phyloP scores from a whole-genome alignment of 2,888 invertebrate genomes.

The Eudasyphora cyanicolor region DNA sequence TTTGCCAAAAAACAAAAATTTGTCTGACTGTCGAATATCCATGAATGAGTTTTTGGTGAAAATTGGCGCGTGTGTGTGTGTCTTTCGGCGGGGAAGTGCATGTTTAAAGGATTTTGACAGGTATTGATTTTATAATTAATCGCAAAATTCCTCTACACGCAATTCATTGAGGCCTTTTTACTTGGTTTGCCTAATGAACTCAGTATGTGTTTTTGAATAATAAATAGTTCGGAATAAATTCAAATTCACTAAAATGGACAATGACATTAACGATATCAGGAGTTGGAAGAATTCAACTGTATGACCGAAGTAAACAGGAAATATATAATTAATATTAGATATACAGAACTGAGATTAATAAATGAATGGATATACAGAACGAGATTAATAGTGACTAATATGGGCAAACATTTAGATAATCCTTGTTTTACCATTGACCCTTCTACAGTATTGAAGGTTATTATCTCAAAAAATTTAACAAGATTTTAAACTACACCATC shows the following conservation, averaged over 20 bases:
- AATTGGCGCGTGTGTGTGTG: background rate
- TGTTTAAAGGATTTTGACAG: slow-evolving; percentile 25
- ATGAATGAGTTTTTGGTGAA: slow-evolving; percentile 38
- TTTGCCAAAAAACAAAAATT: slow-evolving; percentile 41
- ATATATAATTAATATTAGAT: no score
- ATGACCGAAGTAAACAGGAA: no score
- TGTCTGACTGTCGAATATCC: slow-evolving; percentile 9
- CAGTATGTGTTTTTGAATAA: background rate
- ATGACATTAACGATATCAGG: no score
- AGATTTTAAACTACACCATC: no score
- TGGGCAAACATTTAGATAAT: no score
- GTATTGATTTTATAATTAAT: slow-evolving; percentile 36
- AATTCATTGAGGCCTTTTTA: background rate
- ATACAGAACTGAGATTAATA: no score
- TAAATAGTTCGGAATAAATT: background rate
- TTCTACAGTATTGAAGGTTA: no score
- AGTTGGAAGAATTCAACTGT: no score
- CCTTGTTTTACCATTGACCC: no score
- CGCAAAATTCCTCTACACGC: slow-evolving; percentile 4
- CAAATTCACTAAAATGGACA: background rate
- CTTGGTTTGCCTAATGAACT: background rate
- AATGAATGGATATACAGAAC: no score
- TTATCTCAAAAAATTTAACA: no score
- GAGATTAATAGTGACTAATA: no score
- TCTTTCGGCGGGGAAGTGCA: slow-evolving; percentile 34